phyloP scores from a whole-genome alignment of 1,140 invertebrate species.

The Prorops nasuta region DNA sequence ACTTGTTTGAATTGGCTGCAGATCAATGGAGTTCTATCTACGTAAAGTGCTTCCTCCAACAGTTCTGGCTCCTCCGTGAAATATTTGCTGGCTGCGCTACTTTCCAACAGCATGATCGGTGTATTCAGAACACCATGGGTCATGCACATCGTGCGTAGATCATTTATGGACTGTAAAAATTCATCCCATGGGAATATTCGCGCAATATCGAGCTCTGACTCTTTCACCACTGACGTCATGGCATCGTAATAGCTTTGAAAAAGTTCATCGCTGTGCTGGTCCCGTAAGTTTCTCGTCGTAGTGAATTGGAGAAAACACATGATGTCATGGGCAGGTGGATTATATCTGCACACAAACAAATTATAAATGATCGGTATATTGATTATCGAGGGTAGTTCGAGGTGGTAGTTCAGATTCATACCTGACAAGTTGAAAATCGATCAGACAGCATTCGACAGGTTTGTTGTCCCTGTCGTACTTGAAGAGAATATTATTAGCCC shows the following conservation, averaged over 20 bases:
- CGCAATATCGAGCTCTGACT: slow-evolving; percentile 20
- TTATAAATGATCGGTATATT: background rate
- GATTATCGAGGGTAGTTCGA: background rate
- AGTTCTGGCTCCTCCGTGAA: slow-evolving; percentile 25
- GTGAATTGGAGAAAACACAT: slow-evolving; percentile 40
- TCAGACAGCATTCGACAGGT: slow-evolving; percentile 52
- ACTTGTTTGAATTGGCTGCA: slow-evolving; percentile 22
- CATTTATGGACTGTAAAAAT: slow-evolving; percentile 30
- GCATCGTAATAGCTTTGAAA: slow-evolving; percentile 33
- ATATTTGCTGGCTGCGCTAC: slow-evolving; percentile 28
- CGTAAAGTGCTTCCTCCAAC: slow-evolving; percentile 28
- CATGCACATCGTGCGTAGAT: slow-evolving; percentile 28
- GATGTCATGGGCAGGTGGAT: slow-evolving; percentile 61
- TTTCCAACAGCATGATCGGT: slow-evolving; percentile 35
- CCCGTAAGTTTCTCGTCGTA: slow-evolving; percentile 29
- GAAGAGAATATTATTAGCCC: slow-evolving; percentile 66
- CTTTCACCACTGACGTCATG: slow-evolving; percentile 14
- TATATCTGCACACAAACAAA: slow-evolving; percentile 41
- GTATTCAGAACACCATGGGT: slow-evolving; percentile 32
- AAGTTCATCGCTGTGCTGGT: slow-evolving; percentile 19
- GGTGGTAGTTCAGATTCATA: background rate
- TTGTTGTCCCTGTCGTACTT: slow-evolving; percentile 53
- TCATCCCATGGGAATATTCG: slow-evolving; percentile 29
- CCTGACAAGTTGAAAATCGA: slow-evolving; percentile 27
- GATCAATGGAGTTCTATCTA: slow-evolving; percentile 33